phyloP scores from a whole-genome alignment of 2,113 vertebrate genomes.

The Corydoras maculifer region DNA sequence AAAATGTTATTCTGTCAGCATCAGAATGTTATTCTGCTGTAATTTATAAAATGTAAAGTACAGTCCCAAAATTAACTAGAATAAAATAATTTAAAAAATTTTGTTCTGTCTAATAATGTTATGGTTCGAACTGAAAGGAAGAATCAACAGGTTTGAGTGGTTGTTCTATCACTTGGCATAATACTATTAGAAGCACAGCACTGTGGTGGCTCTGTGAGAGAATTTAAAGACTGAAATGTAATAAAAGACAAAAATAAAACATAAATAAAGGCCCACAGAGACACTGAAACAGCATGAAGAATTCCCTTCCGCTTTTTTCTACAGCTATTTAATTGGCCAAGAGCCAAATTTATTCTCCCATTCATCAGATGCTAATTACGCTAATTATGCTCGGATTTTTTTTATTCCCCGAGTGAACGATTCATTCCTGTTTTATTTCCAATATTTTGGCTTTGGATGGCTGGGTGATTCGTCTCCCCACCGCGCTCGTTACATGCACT shows the following conservation, averaged over 20 bases:
- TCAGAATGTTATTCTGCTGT: too few relatives aligned
- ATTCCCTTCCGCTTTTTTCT: too few relatives aligned
- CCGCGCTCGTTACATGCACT: background rate
- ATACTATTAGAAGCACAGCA: background rate
- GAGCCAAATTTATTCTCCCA: conserved; percentile 4
- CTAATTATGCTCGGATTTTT: background rate
- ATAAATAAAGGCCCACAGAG: background rate
- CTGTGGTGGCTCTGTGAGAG: background rate
- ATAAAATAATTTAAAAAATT: too few relatives aligned
- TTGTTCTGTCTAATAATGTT: too few relatives aligned
- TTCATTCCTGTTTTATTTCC: background rate
- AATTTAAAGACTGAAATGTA: background rate
- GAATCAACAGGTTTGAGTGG: too few relatives aligned
- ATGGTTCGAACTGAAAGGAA: too few relatives aligned
- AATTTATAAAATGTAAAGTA: too few relatives aligned
- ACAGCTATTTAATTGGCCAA: background rate
- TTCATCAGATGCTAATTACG: conserved; percentile 6
- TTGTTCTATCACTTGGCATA: background rate
- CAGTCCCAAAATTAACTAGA: too few relatives aligned
- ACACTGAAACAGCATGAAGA: background rate
- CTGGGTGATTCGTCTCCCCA: background rate
- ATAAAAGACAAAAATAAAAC: conserved; percentile 15
- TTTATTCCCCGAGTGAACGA: background rate
- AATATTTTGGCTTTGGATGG: background rate
- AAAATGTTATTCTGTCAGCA: too few relatives aligned